These are phyloP conservation scores for Yoshiicerus persimilis DNA, from an alignment of 1,140 invertebrate species.

Conservation along the genomic window DNA sequence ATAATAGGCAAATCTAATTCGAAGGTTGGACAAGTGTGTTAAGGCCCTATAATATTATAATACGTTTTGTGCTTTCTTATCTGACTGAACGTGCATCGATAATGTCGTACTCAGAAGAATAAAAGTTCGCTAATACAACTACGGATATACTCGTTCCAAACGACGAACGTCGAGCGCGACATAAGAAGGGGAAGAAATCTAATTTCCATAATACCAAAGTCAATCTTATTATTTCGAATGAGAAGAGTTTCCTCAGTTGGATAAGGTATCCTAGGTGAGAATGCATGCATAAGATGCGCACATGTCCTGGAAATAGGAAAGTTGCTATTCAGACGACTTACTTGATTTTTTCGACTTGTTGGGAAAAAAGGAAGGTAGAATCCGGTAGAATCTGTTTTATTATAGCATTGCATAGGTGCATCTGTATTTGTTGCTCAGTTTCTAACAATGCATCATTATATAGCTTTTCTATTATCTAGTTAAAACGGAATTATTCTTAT, in stretches of 20 bases:
- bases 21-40: neutral
- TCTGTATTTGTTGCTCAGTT: too few relatives aligned
- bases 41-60: neutral
- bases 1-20: neutral
- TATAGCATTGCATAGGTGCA: too few relatives aligned
- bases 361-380: neutral
- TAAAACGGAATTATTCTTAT: too few relatives aligned
- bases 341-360: neutral
- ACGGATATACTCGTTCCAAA: too few relatives aligned
- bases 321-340: neutral
- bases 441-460: too few relatives aligned
- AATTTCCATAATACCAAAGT: constrained; percentile 8
- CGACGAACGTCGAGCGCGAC: neutral
- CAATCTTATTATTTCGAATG: constrained; percentile 21
- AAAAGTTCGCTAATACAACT: neutral
- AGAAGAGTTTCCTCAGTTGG: neutral
- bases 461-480: too few relatives aligned
- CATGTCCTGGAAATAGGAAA: neutral
- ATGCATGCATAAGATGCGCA: neutral
- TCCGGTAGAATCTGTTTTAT: too few relatives aligned
- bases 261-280: neutral
- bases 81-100: neutral
- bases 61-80: neutral
- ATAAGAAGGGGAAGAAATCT: neutral
- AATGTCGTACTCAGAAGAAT: neutral